Evolutionary conservation across 2,797 vertebrate species (phyloP), one percentile per base, ranked within the genome.

Genomic region (Limnodromus scolopaceus): DNA sequence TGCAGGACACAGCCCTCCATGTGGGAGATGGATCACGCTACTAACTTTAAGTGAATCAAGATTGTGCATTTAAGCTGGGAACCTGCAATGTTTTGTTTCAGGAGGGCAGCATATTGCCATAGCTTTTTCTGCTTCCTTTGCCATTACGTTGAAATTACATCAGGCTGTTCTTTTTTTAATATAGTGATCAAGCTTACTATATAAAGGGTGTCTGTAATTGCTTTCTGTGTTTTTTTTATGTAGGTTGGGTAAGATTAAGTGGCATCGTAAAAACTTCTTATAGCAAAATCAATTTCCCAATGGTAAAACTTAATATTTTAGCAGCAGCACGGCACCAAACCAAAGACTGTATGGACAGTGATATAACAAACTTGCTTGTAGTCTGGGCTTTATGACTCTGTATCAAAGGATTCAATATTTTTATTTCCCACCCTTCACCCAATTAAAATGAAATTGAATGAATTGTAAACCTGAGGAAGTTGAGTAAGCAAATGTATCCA

Each of bases 211-310:
- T 86, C 71, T 93, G 55, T 97, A 97, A 97, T 97, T 96, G 88
- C 79, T 94, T 97, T 95, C 81, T 89, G 69, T 93, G 43, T 97
- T 89, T 85, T 80, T 85, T 80, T 69, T 96, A 91, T 92, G 60
- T 96, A 95, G 86, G 94, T 95, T 97, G 92, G 84, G 89, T 96
- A 96, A 97, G 95, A 97, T 97, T 96, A 97, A 97, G 81, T 93
- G 77, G 92, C 88, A 92, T 97, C 45, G 24, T 93, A 95, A 97
- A 97, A 96, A 96, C 76, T 96, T 97, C 93, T 97, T 97, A 94
- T 63, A 97, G 93, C 92, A 96, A 96, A 97, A 97, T 98, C 94
- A 96, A 95, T 98, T 97, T 97, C 92, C 88, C 87, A 84, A 10
- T 96, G 95, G 96, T 95, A 97, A 96, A 96, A 96, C 34, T 41